phyloP scores from a whole-genome alignment of 1,140 invertebrate genomes.

The Pseudomyrmex concolor region DNA sequence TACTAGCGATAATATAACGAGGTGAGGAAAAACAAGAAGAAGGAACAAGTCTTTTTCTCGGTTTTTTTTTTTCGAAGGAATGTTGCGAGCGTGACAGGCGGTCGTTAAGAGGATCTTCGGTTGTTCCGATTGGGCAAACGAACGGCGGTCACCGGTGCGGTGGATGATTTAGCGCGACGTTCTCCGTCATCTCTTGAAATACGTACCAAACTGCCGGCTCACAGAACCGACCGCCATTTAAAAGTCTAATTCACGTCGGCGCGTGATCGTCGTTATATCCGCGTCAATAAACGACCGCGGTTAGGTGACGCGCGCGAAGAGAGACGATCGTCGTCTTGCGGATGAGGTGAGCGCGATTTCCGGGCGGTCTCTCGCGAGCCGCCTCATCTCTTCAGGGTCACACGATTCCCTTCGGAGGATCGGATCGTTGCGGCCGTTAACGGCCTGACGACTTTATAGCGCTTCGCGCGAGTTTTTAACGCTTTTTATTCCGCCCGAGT shows the following conservation, averaged over 20 bases:
- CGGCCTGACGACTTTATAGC: constrained; percentile 56
- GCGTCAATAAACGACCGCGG: constrained; percentile 69
- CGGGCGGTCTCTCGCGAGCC: constrained; percentile 30
- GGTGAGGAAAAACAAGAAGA: neutral
- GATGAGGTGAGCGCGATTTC: constrained; percentile 43
- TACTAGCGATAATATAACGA: neutral
- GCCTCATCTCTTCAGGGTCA: constrained; percentile 43
- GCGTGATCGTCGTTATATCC: constrained; percentile 69
- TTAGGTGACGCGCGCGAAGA: neutral
- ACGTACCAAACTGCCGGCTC: constrained; percentile 59
- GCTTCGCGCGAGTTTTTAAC: constrained; percentile 44
- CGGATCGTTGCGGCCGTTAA: constrained; percentile 43
- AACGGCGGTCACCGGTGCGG: constrained; percentile 79
- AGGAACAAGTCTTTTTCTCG: constrained; percentile 11
- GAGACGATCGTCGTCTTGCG: constrained; percentile 48
- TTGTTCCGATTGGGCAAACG: constrained; percentile 76
- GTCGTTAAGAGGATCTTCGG: constrained; percentile 73
- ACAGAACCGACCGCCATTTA: constrained; percentile 70
- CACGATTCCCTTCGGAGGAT: constrained; percentile 46
- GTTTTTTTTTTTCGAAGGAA: constrained; percentile 69
- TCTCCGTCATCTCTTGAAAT: constrained; percentile 74
- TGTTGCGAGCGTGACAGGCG: constrained; percentile 78
- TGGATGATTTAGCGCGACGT: constrained; percentile 77
- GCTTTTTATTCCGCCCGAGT: constrained; percentile 47
- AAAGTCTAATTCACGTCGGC: constrained; percentile 74